Conservation (phyloP, 30 jellyfish, hydroid and myxozoan species). For the Catostylus mosaicus region DNA sequence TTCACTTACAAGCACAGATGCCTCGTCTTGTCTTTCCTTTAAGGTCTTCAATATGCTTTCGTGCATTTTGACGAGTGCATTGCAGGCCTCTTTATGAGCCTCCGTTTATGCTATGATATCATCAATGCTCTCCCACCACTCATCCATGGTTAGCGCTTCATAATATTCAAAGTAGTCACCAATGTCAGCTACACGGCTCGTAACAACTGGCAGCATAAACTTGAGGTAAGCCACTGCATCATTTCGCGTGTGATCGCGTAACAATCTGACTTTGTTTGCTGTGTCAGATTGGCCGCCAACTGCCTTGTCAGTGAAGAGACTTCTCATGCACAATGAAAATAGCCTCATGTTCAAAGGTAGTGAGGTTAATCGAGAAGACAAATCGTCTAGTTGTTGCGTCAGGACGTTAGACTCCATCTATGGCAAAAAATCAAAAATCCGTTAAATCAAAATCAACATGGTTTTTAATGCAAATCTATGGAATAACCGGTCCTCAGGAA, state of each 20-base stretch:
- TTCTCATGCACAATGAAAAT: conserved; percentile 29
- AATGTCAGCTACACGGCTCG: neutral
- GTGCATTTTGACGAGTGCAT: conserved; percentile 7
- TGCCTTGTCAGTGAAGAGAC: conserved; percentile 30
- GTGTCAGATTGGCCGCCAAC: conserved; percentile 7
- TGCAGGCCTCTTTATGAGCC: conserved; percentile 2
- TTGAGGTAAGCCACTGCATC: neutral
- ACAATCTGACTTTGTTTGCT: conserved; percentile 2
- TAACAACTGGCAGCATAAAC: neutral
- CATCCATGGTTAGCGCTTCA: conserved; percentile 15
- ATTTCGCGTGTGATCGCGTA: conserved; percentile 25
- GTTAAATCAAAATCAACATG: no score
- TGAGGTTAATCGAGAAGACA: neutral
- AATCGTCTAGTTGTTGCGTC: neutral
- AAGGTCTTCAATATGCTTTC: conserved; percentile 1
- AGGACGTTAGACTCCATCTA: neutral
- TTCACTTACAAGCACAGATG: conserved; percentile 13
- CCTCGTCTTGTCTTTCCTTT: conserved; percentile 21
- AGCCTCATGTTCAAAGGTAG: conserved; percentile 10
- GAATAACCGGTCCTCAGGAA: no score
- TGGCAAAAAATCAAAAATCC: no score
- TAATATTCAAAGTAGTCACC: conserved; percentile 16
- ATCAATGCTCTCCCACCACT: conserved; percentile 26
- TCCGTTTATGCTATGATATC: conserved; percentile 27
- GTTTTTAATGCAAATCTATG: no score